These are phyloP conservation scores for Sander vitreus DNA, from an alignment of 2,113 vertebrate species.

Conservation along the genomic window DNA sequence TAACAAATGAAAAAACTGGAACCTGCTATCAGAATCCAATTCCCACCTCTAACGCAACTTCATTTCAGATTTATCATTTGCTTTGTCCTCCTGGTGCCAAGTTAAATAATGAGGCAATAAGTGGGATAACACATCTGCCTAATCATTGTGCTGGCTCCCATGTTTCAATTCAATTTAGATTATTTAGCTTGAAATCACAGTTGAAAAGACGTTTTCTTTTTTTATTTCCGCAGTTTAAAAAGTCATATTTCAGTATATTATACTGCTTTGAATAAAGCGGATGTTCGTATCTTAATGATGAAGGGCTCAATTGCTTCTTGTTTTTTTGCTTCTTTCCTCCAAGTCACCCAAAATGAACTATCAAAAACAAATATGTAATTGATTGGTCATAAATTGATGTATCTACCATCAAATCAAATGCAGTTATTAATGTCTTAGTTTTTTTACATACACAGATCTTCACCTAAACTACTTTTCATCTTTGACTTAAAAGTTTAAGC, in stretches of 20 bases:
- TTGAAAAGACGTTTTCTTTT: neutral
- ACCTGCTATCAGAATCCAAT: neutral
- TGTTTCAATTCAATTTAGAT: neutral
- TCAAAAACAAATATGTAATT: neutral
- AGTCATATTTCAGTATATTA: neutral
- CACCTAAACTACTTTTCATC: neutral
- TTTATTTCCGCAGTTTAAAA: neutral
- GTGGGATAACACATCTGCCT: neutral
- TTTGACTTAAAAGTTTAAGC: neutral
- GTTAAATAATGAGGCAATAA: neutral
- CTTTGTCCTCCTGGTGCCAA: conserved; percentile 7
- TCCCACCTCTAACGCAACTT: neutral
- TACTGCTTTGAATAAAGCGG: conserved; percentile 6
- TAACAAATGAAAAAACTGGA: neutral
- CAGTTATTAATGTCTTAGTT: neutral
- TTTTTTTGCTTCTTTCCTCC: neutral
- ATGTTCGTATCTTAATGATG: neutral
- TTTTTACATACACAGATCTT: neutral
- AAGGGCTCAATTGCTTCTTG: neutral
- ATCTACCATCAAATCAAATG: too few species aligned
- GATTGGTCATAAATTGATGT: neutral
- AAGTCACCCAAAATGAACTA: neutral
- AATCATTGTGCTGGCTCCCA: neutral
- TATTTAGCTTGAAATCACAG: neutral
- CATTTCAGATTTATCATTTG: conserved; percentile 12